These are phyloP conservation scores for Pristis pectinata DNA, from an alignment of 2,797 vertebrate genomes.

Conservation along the genomic window DNA sequence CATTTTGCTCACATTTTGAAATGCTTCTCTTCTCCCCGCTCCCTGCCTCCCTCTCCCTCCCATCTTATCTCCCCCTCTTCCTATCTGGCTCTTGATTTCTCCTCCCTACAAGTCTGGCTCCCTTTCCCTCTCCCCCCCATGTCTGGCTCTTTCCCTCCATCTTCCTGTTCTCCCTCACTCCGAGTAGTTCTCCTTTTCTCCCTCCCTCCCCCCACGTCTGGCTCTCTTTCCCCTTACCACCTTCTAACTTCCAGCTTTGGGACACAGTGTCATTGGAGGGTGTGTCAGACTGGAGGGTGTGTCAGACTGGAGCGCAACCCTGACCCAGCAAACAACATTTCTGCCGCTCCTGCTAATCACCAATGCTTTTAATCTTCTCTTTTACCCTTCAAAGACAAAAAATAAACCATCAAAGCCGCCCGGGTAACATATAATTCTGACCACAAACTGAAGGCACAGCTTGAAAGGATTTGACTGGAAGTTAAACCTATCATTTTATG, in stretches of 20 bases:
- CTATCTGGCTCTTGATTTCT: too few species aligned
- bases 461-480: not conserved
- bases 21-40: too few species aligned
- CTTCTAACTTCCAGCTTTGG: not conserved
- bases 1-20: too few species aligned
- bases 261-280: not conserved
- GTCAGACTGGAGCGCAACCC: too few species aligned
- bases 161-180: not conserved
- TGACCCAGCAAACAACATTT: too few species aligned
- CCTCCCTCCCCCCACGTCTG: too few species aligned
- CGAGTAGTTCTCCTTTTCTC: too few species aligned
- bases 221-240: not conserved
- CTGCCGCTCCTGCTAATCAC: not conserved
- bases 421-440: not conserved
- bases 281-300: not conserved
- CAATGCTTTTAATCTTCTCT: not conserved
- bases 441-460: not conserved
- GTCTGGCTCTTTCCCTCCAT: not conserved
- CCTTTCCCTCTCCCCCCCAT: not conserved
- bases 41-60: too few species aligned
- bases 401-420: not conserved
- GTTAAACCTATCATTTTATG: not conserved
- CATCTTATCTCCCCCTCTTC: not conserved
- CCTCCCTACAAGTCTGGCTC: too few species aligned
- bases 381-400: not conserved